A percentile compares a stretch with the other conserved stretches of the same genome.
Conservation (phyloP, 2,888 invertebrate genomes). For the Trachelus iudaicus region DNA sequence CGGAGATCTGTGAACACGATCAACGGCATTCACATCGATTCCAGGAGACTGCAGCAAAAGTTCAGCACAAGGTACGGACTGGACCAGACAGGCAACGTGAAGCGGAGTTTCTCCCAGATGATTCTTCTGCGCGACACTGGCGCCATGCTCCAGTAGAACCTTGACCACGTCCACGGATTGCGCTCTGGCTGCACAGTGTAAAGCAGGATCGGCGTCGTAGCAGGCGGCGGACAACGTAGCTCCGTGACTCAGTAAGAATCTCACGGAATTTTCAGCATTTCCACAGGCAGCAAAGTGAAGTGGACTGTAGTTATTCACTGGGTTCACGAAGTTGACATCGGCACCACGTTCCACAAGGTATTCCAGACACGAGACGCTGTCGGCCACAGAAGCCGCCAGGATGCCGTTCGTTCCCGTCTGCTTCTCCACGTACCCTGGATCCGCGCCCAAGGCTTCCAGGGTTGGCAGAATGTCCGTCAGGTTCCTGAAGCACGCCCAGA, state of each 20-base stretch:
- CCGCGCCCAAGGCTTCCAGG: constrained; percentile 76
- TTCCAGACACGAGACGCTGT: constrained; percentile 77
- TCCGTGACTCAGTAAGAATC: constrained; percentile 62
- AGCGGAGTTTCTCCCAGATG: constrained; percentile 66
- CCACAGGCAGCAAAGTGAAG: constrained; percentile 69
- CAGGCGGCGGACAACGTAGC: constrained; percentile 54
- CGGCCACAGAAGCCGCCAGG: constrained; percentile 81
- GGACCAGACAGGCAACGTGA: constrained; percentile 67
- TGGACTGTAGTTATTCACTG: constrained; percentile 57
- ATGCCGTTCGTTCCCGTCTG: constrained; percentile 79
- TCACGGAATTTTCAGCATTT: constrained; percentile 63
- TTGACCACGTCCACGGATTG: constrained; percentile 57
- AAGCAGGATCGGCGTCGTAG: constrained; percentile 65
- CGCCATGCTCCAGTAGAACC: constrained; percentile 64
- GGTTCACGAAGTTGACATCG: constrained; percentile 72
- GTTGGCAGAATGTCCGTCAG: constrained; percentile 76
- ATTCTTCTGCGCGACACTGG: constrained; percentile 61
- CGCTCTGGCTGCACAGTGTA: constrained; percentile 67
- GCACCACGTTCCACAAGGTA: constrained; percentile 75
- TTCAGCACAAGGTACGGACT: constrained; percentile 56
- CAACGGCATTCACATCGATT: constrained; percentile 61
- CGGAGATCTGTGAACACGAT: constrained; percentile 61
- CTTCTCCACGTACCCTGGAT: constrained; percentile 77
- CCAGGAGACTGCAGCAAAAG: constrained; percentile 50
- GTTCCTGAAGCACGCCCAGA: constrained; percentile 84